Evolutionary conservation across 1,140 invertebrate genomes (phyloP), one percentile per base, ranked within the genome.

Genomic region (Pogonus chalceus): DNA sequence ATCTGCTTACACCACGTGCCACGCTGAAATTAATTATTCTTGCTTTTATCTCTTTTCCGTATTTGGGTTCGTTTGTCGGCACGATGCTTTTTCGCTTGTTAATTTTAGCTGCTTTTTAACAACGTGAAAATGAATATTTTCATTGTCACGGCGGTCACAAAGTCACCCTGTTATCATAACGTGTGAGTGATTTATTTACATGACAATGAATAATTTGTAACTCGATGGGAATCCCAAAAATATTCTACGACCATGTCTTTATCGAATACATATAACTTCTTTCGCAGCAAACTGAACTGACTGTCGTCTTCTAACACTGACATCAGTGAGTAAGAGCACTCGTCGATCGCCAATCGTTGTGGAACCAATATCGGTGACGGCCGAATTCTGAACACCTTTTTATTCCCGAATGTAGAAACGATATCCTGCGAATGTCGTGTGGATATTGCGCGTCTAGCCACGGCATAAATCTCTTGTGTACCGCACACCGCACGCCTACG

Each of bases 41-140:
- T 43, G 9, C 37, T 43, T 43, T 43, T 18, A 43, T 43, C 37
- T 43, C 26, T 31, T 31, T n/a, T 31, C 26, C 37, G 37, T 43
- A 43, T 43, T 43, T 43, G 9, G 37, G 37, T 18, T 12, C 37
- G 37, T 43, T 43, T 43, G 37, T 43, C 9, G 4, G 37, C 9
- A 16, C 37, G 18, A 43, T 43, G 37, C 37, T 43, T 43, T 43
- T 43, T 43, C 18, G 37, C 37, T 43, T 43, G 37, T 43, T 43
- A 43, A 43, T 43, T 43, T 43, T 43, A 43, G 37, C 37, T 12
- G 18, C 9, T 43, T 43, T 43, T 43, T 43, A 18, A 43, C 37
- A 43, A 43, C 18, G 9, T 18, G 18, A 43, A 43, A 43, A 43
- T 43, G 37, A 43, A 43, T 43, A 43, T 43, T 43, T 43, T 43